Evolutionary conservation across 2,888 invertebrate genomes (phyloP).

Genomic region (Polyommatus icarus): DNA sequence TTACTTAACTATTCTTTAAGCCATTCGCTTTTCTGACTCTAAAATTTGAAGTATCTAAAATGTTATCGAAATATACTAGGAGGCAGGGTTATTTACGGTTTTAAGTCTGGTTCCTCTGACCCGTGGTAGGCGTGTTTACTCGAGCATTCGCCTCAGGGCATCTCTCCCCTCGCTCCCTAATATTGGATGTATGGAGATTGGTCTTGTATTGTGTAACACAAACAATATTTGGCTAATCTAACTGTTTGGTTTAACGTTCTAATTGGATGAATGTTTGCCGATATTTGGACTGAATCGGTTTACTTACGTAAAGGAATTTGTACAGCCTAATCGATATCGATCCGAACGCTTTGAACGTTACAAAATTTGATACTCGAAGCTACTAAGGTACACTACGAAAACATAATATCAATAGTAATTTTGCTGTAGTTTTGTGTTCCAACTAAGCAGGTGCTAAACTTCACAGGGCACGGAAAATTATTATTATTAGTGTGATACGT

Average conservation of each 20-base stretch:
- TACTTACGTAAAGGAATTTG: constrained; percentile 44
- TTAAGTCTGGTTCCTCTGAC: constrained; percentile 39
- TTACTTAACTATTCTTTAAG: too few relatives aligned
- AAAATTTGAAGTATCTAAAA: neutral
- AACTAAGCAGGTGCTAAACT: neutral
- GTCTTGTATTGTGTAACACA: constrained; percentile 62
- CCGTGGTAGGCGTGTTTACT: constrained; percentile 45
- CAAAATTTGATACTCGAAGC: neutral
- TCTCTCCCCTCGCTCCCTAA: constrained; percentile 53
- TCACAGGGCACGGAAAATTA: neutral
- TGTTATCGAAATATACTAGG: neutral
- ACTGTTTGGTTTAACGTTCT: constrained; percentile 60
- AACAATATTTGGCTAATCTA: constrained; percentile 72
- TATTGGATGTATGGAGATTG: constrained; percentile 66
- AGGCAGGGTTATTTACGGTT: constrained; percentile 25
- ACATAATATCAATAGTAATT: neutral
- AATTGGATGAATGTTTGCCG: constrained; percentile 62
- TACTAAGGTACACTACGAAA: neutral
- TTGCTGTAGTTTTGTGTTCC: neutral
- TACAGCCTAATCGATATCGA: constrained; percentile 26
- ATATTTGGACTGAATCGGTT: constrained; percentile 49
- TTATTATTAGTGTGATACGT: neutral
- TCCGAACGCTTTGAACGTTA: neutral
- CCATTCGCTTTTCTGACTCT: neutral
- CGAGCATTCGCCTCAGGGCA: constrained; percentile 47